Base-by-base conservation (phyloP, 2,797 vertebrate species). In the Hoplostethus atlanticus region DNA sequence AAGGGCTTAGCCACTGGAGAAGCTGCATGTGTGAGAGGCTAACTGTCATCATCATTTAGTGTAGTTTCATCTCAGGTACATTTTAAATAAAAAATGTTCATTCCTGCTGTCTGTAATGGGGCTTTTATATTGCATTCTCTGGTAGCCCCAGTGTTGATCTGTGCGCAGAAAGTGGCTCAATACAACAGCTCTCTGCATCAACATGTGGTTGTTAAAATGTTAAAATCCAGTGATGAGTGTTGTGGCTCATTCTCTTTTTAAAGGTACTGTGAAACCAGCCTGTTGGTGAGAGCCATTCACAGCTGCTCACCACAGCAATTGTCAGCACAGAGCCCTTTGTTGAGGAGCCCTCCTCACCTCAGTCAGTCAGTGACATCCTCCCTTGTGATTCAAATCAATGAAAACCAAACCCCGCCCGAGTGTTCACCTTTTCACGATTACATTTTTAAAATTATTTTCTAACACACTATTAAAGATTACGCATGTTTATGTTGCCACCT, bases 251-350 rank as follows among this genome's bases (percentile, higher is more conserved):
- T 68, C 34, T 68, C 34, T 36, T 4, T 36, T 13, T 2, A 25
- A 61, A 57, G 65, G 47, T 42, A 12, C 2, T 1, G 21, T 56
- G 68, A 56, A 76, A 61, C 42, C 15, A 1, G 48, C 56, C 34
- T 55, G 25, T 15, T 59, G 38, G 42, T 60, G 51, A 72, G 46
- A 64, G 52, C 30, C 28, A 11, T 79, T 87, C 70, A 84, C 86
- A 79, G 80, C 64, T 76, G 59, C 9, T n/a, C 38, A 40, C 31
- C 11, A 3, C 3, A 50, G 21, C 51, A 12, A 1, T 53, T 36
- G 60, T n/a, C 11, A 34, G 28, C 40, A 28, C 40, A 42, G 2
- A 69, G 47, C 46, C 1, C 55, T 66, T 64, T 80, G 47, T 40
- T 36, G n/a, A 44, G 56, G 16, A 56, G 11, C 57, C 15, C 12